These are phyloP conservation scores for Caenorhabditis virilis DNA, from an alignment of 2,888 invertebrate genomes.

Conservation along the genomic window DNA sequence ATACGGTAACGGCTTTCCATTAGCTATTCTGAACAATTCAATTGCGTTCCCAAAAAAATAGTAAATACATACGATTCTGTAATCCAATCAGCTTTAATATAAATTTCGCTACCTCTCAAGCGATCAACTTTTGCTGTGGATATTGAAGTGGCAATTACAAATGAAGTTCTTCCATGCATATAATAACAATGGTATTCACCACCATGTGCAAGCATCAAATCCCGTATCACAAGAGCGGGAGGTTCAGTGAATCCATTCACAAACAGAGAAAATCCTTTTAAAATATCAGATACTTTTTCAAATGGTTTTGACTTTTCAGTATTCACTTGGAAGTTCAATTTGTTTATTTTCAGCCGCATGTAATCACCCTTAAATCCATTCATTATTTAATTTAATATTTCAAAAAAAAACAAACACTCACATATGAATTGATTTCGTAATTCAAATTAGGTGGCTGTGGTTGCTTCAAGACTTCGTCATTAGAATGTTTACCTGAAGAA, in stretches of 20 bases:
- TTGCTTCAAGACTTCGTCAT: slow-evolving; percentile 19
- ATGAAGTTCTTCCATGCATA: slow-evolving; percentile 74
- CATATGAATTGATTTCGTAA: slow-evolving; percentile 27
- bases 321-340: slow-evolving; percentile 83
- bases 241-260: slow-evolving; percentile 89
- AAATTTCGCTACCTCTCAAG: slow-evolving; percentile 73
- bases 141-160: slow-evolving; percentile 87
- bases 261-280: slow-evolving; percentile 81
- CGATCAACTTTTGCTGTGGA: slow-evolving; percentile 79
- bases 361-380: slow-evolving; percentile 85
- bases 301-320: slow-evolving; percentile 64
- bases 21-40: slow-evolving; percentile 69
- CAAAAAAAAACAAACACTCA: slow-evolving; percentile 1
- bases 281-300: slow-evolving; percentile 69
- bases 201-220: slow-evolving; percentile 85
- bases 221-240: slow-evolving; percentile 83
- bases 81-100: slow-evolving; percentile 89
- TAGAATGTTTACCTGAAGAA: too few relatives aligned
- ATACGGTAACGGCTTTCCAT: slow-evolving; percentile 68
- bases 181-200: slow-evolving; percentile 85
- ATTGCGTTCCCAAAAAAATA: too few relatives aligned
- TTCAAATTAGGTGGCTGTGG: slow-evolving; percentile 8
- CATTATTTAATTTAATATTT: not conserved
- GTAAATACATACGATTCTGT: slow-evolving; percentile 30
- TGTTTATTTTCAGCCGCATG: slow-evolving; percentile 88